Evolutionary conservation across 2,113 vertebrate species (phyloP).

Genomic region (Platichthys flesus): DNA sequence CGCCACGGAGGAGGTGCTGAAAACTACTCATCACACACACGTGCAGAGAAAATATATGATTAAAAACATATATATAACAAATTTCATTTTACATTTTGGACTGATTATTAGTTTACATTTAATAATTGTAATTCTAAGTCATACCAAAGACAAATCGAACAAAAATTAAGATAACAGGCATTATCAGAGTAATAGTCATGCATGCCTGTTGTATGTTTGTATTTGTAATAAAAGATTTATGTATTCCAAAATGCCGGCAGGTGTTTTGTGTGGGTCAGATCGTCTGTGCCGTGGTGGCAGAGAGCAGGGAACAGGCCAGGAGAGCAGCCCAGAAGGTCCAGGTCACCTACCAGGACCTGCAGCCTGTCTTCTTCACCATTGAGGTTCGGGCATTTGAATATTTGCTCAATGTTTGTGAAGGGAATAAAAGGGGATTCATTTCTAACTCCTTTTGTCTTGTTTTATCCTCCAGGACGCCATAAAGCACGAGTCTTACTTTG

Average conservation of each 20-base stretch:
- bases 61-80: too few species aligned
- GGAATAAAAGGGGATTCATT: neutral
- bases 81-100: too few species aligned
- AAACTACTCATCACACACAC: neutral
- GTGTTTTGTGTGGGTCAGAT: neutral
- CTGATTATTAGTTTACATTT: too few species aligned
- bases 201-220: neutral
- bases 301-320: neutral
- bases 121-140: too few species aligned
- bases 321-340: neutral
- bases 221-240: neutral
- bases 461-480: neutral
- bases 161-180: too few species aligned
- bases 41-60: neutral
- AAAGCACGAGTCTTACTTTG: neutral
- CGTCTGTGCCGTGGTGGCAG: neutral
- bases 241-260: neutral
- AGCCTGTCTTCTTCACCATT: conserved; percentile 3
- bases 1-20: neutral
- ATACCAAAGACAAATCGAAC: too few species aligned
- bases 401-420: neutral
- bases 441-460: neutral
- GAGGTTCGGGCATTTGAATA: neutral
- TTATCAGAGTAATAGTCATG: neutral
- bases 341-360: neutral